Conservation (phyloP, 1,140 invertebrate species). For the Heliconius melpomene region DNA sequence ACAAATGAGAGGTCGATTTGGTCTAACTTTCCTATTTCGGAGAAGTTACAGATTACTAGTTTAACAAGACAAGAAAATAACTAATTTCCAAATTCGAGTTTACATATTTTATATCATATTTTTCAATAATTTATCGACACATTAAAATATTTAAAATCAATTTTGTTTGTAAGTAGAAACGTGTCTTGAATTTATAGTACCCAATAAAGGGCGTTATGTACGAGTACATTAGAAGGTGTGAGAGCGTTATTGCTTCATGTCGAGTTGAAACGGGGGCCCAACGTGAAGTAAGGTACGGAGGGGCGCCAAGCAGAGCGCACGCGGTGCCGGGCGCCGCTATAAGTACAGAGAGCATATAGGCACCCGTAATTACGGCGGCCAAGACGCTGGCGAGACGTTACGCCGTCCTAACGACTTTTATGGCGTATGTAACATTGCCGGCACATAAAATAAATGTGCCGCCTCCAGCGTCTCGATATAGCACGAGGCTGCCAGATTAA, state of each 20-base stretch:
- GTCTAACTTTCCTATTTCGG: not conserved
- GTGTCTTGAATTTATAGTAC: constrained; percentile 36
- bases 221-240: constrained; percentile 57
- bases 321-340: constrained; percentile 54
- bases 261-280: constrained; percentile 60
- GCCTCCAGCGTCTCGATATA: constrained; percentile 70
- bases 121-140: constrained; percentile 13
- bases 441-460: constrained; percentile 80
- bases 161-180: constrained; percentile 29
- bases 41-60: not conserved
- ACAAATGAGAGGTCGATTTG: not conserved
- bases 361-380: constrained; percentile 70
- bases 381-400: constrained; percentile 78
- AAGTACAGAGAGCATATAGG: constrained; percentile 60
- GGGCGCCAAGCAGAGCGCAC: constrained; percentile 52
- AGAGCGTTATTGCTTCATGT: constrained; percentile 71
- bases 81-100: not conserved
- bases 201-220: constrained; percentile 45
- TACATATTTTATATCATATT: constrained; percentile 14
- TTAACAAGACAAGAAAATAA: not conserved
- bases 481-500: constrained; percentile 73
- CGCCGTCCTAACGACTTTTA: constrained; percentile 79
- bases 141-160: constrained; percentile 25
- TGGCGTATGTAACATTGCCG: constrained; percentile 79
- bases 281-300: constrained; percentile 42